A percentile compares a stretch with the other conserved stretches of the same genome.
Evolutionary conservation across 2,113 vertebrate genomes (phyloP).

Genomic region (Lucifuga dentata): DNA sequence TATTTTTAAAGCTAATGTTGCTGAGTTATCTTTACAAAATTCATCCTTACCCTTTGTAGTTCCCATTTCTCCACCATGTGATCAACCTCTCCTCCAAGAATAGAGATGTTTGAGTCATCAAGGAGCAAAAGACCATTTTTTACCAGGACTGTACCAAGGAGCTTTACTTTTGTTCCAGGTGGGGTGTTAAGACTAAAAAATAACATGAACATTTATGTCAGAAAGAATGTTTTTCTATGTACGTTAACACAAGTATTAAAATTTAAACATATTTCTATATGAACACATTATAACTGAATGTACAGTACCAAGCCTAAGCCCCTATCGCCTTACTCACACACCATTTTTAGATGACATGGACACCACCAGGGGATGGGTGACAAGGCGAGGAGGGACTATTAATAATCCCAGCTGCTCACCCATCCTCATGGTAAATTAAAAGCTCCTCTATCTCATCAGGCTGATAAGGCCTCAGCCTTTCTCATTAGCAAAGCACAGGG

Average conservation of each 20-base stretch:
- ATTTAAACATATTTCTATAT: slow-evolving; percentile 6
- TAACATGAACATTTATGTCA: slow-evolving; percentile 1
- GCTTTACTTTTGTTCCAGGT: slow-evolving; percentile 96
- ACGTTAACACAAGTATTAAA: neutral
- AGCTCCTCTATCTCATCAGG: slow-evolving; percentile 77
- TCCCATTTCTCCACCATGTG: slow-evolving; percentile 99
- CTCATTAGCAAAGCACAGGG: slow-evolving; percentile 77
- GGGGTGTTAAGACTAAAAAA: slow-evolving; percentile 86
- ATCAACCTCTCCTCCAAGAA: slow-evolving; percentile 96
- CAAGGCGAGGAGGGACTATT: slow-evolving; percentile 70
- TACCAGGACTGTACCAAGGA: slow-evolving; percentile 89
- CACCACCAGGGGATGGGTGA: slow-evolving; percentile 66
- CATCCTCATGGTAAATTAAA: slow-evolving; percentile 78
- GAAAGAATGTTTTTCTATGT: slow-evolving; percentile 27
- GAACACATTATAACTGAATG: slow-evolving; percentile 30
- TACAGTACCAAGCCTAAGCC: slow-evolving; percentile 16
- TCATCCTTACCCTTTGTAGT: slow-evolving; percentile 92
- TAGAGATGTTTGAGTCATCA: slow-evolving; percentile 90
- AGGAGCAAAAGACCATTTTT: slow-evolving; percentile 95
- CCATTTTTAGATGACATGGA: slow-evolving; percentile 71
- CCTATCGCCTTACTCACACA: slow-evolving; percentile 50
- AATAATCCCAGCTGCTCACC: slow-evolving; percentile 79
- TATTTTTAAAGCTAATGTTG: slow-evolving; percentile 10
- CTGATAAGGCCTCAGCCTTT: slow-evolving; percentile 75
- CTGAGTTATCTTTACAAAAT: slow-evolving; percentile 25